Percentiles rank a stretch among this genome's conserved stretches.
These are phyloP conservation scores for Mixornis gularis DNA, from an alignment of 2,113 vertebrate genomes.

Conservation along the genomic window DNA sequence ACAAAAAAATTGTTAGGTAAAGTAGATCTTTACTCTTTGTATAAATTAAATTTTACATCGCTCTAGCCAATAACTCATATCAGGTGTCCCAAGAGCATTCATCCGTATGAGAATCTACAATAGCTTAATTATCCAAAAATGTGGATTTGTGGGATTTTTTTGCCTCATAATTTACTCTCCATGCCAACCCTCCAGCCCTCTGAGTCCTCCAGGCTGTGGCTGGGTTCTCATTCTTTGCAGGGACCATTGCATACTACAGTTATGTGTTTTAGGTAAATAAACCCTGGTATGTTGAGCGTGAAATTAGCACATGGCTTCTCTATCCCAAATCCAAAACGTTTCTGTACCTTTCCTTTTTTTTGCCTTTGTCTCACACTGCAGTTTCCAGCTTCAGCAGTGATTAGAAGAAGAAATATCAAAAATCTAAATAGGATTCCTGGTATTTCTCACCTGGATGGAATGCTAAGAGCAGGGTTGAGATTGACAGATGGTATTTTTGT, in stretches of 20 bases:
- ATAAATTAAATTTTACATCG: neutral
- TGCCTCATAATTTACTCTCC: neutral
- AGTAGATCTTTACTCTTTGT: neutral
- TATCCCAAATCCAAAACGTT: neutral
- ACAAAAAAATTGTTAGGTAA: neutral
- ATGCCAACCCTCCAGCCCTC: neutral
- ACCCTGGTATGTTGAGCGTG: rapidly evolving
- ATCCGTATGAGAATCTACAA: neutral
- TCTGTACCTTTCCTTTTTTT: neutral
- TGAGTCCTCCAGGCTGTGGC: rapidly evolving
- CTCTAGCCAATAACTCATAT: neutral
- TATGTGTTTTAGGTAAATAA: neutral
- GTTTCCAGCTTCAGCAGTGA: neutral
- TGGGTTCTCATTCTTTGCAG: neutral
- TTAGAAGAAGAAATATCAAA: neutral
- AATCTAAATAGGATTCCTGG: neutral
- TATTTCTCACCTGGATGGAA: neutral
- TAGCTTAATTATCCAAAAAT: neutral
- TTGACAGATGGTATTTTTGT: neutral
- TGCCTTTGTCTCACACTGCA: neutral
- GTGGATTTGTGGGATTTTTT: neutral
- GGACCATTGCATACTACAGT: too few species aligned
- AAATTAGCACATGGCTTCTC: neutral
- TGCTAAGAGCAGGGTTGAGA: neutral
- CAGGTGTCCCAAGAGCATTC: neutral